Conservation (phyloP, 2,888 invertebrate genomes). For the Timandra comae region DNA sequence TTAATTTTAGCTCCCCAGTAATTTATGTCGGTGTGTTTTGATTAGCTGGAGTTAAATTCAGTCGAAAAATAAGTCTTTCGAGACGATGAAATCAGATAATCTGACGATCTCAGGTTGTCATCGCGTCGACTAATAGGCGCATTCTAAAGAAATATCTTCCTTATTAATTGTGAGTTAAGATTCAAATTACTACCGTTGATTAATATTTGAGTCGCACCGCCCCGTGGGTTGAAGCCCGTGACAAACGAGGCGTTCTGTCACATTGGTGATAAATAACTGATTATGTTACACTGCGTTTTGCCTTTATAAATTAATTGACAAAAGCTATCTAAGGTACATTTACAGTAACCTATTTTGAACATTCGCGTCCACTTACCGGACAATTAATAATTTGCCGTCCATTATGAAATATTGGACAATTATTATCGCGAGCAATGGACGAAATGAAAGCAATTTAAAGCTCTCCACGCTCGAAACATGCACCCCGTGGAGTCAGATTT, state of each 20-base stretch:
- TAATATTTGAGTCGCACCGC: conserved; percentile 52
- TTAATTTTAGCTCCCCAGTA: conserved; percentile 19
- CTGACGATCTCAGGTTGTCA: conserved; percentile 62
- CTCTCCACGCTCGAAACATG: conserved; percentile 41
- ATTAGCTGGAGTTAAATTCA: conserved; percentile 33
- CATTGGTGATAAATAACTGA: conserved; percentile 74
- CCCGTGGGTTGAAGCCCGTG: conserved; percentile 69
- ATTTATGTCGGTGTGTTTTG: conserved; percentile 20
- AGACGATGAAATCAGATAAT: conserved; percentile 66
- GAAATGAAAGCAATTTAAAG: conserved; percentile 48
- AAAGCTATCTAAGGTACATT: conserved; percentile 54
- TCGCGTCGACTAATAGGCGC: conserved; percentile 51
- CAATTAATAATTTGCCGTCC: conserved; percentile 40
- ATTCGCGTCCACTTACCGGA: conserved; percentile 34
- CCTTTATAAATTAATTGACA: conserved; percentile 70
- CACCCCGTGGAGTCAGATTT: conserved; percentile 47
- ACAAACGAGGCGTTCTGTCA: conserved; percentile 70
- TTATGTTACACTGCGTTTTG: conserved; percentile 71
- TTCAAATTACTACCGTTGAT: conserved; percentile 48
- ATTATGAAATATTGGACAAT: conserved; percentile 45
- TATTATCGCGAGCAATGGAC: conserved; percentile 42
- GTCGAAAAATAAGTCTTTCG: conserved; percentile 53
- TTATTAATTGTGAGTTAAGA: conserved; percentile 40
- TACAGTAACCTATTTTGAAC: conserved; percentile 39
- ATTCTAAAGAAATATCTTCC: conserved; percentile 35